These are phyloP conservation scores for Ischnus inquisitorius DNA, from an alignment of 2,888 invertebrate species.

Conservation along the genomic window DNA sequence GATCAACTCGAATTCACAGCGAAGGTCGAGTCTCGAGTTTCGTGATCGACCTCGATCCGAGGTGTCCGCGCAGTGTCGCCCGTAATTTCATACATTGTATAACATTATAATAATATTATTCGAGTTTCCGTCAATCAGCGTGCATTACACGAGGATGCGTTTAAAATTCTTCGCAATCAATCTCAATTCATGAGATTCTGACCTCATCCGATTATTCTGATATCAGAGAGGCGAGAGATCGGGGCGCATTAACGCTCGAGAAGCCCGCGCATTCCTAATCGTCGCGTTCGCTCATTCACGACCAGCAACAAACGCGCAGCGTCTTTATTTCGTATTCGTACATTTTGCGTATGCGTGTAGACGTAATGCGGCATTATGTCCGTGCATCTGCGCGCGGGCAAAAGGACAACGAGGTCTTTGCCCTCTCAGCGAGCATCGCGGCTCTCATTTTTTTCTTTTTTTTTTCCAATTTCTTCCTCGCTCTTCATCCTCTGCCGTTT, in stretches of 20 bases:
- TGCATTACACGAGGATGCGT: neutral
- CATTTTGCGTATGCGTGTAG: constrained; percentile 2
- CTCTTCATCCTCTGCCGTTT: neutral
- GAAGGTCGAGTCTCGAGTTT: constrained; percentile 42
- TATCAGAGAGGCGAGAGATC: constrained; percentile 7
- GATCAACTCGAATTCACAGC: constrained; percentile 58
- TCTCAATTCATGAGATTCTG: constrained; percentile 26
- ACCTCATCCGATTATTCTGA: constrained; percentile 14
- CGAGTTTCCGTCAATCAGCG: neutral
- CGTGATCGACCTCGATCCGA: neutral
- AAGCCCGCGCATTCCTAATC: constrained; percentile 25
- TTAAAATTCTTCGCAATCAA: constrained; percentile 20
- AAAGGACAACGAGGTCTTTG: constrained; percentile 31
- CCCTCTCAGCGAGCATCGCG: constrained; percentile 1
- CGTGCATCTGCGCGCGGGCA: neutral
- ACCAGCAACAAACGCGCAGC: neutral
- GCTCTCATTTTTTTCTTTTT: constrained; percentile 1
- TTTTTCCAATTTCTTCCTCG: neutral
- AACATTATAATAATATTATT: constrained; percentile 1
- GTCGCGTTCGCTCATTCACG: constrained; percentile 18
- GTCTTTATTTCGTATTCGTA: neutral
- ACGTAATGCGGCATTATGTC: constrained; percentile 22
- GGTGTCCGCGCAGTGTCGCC: neutral
- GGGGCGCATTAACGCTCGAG: constrained; percentile 19
- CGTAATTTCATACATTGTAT: neutral